Evolutionary conservation across 2,797 vertebrate genomes (phyloP), one percentile per base, ranked within the genome.

Genomic region (Gallirallus australis): DNA sequence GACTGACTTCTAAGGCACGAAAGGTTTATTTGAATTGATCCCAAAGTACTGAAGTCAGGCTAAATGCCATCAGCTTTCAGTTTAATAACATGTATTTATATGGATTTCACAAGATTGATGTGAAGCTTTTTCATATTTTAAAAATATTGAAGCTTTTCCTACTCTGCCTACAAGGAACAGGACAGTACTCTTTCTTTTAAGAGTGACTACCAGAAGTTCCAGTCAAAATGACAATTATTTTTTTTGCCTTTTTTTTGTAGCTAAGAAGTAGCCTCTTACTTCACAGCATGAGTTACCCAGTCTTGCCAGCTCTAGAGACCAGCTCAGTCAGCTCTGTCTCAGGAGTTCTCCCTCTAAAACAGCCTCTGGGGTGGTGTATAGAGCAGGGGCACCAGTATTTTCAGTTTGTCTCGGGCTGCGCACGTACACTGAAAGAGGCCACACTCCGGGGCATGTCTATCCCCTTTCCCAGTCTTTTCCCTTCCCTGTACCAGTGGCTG

Each of bases 21-120:
- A 31, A 17, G 84, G 59, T 83, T 92, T 86, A 78, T 94, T 83
- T 95, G 72, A 86, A 76, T 78, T 63, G 79, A 92, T 88, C 76
- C 84, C 65, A 9, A 60, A 54, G 71, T 50, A 31, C 57, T 89
- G 78, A 78, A 69, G 57, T 80, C 61, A 54, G 85, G 70, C 80
- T 81, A 31, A 64, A 48, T 52, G 63, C 83, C 92, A 71, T 93
- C 78, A 75, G 81, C 89, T 94, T 80, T 28, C 71, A 71, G 69
- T 85, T 95, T 59, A 94, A 80, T 83, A 54, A 71, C 50, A 23
- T 78, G 66, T 83, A 17, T 71, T 78, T 69, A 75, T 76, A 71
- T 86, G 56, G 65, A 56, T 95, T 91, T 81, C 76, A 75, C 25
- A 30, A 17, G 21, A 70, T 42, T 31, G 8, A 60, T 40, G 33